Evolutionary conservation across 2,797 vertebrate genomes (phyloP), one percentile per base, ranked within the genome.

Genomic region (Paramormyrops hopkinsi): DNA sequence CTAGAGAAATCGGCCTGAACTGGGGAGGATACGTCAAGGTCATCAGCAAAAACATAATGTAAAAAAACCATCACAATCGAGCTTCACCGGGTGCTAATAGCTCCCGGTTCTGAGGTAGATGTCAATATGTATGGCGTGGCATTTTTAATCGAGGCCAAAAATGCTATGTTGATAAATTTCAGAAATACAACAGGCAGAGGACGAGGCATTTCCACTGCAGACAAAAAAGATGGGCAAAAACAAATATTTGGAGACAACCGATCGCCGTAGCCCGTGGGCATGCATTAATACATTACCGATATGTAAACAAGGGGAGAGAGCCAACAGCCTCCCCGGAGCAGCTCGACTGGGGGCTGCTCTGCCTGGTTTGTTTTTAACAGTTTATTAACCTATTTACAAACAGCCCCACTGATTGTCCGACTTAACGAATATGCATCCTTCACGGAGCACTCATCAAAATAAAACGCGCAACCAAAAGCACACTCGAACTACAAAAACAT

Each of bases 1-100:
- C 82, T 12, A 12, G 48, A 22, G 48, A 25, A 85, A 51, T 25
- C 46, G 4, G 22, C 0, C 11, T 29, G 11, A 25, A 48, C 4
- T 22, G 3, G 48, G 82, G 82, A 85, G 82, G 46, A 85, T 12
- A 51, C 82, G 46, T 85, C 82, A 85, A 85, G 82, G 82, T 85
- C 82, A 85, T 85, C 48, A 44, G 48, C 82, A 51, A 51, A 12
- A 85, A 85, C 48, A 22, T 5, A 11, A 14, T 22, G 44, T 84
- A 51, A 51, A 51, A 73, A 73, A 33, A 12, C 0, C 19, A 48
- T 12, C 9, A 44, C 41, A 84, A 84, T 25, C 82, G 46, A 84
- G 82, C 14, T 46, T 44, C 37, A 82, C 41, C 6, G 37, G 33
- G 19, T 8, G 82, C 82, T 79, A 51, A 48, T 51, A 22, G 9